Conservation (phyloP, 1,140 invertebrate genomes). For the Medauroidea extradentata region DNA sequence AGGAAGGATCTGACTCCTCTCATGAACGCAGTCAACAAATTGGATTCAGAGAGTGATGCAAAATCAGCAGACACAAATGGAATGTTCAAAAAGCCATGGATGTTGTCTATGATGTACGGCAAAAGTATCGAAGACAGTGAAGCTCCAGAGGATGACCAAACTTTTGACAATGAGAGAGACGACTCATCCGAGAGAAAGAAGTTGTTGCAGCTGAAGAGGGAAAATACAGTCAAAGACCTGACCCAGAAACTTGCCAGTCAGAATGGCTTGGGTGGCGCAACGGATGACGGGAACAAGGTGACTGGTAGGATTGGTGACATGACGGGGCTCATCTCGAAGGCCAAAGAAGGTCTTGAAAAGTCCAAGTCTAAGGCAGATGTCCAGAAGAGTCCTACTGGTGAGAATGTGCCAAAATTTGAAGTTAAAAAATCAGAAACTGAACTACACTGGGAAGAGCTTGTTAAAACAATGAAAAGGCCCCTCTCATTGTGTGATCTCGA, state of each 20-base stretch:
- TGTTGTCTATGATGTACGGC: constrained; percentile 49
- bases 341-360: constrained; percentile 85
- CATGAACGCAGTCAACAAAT: constrained; percentile 53
- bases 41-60: constrained; percentile 41
- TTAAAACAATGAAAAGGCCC: constrained; percentile 73
- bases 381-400: constrained; percentile 60
- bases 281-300: constrained; percentile 24
- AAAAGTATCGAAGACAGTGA: constrained; percentile 47
- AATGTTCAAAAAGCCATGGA: constrained; percentile 58
- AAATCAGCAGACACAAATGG: constrained; percentile 32
- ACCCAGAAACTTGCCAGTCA: constrained; percentile 76
- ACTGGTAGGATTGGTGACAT: constrained; percentile 66
- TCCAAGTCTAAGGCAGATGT: constrained; percentile 71
- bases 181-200: constrained; percentile 40
- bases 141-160: constrained; percentile 47
- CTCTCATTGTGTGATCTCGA: constrained; percentile 92
- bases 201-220: constrained; percentile 60
- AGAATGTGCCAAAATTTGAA: constrained; percentile 58
- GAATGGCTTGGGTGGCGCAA: constrained; percentile 53
- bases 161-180: constrained; percentile 50
- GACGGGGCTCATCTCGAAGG: constrained; percentile 85
- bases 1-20: constrained; percentile 53
- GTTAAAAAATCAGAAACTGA: constrained; percentile 89
- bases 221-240: constrained; percentile 80
- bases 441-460: constrained; percentile 90